Conservation (phyloP, 2,888 invertebrate genomes). For the Apeira syringaria region DNA sequence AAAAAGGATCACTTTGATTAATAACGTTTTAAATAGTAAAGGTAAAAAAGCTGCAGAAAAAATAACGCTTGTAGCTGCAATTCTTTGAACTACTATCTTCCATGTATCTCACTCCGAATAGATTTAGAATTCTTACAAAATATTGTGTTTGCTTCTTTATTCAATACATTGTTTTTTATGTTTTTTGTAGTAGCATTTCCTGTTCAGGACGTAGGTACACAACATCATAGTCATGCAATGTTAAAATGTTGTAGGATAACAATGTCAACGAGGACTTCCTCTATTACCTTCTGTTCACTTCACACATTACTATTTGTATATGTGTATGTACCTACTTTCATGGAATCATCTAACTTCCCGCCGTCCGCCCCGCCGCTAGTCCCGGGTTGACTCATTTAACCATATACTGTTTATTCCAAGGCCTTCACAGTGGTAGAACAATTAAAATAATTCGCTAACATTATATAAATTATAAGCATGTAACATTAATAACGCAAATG, state of each 20-base stretch:
- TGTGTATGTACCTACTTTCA: too few species aligned
- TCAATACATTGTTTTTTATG: too few species aligned
- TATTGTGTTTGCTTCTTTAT: too few species aligned
- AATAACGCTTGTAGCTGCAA: not conserved
- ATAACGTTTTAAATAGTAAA: conserved; percentile 34
- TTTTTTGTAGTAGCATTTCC: not conserved
- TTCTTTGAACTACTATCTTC: too few species aligned
- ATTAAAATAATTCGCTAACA: conserved; percentile 17
- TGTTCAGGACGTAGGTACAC: not conserved
- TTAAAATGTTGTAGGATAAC: too few species aligned
- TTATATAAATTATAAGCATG: conserved; percentile 27
- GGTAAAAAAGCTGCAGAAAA: conserved; percentile 19
- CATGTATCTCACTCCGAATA: too few species aligned
- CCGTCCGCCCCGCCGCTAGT: not conserved
- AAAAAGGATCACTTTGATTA: conserved; percentile 44
- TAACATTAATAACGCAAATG: conserved; percentile 25
- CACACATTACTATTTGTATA: too few species aligned
- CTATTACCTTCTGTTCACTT: too few species aligned
- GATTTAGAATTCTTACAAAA: too few species aligned
- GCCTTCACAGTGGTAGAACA: conserved; percentile 16
- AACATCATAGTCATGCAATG: too few species aligned
- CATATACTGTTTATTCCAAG: conserved; percentile 1
- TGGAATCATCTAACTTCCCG: not conserved
- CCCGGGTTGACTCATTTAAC: conserved; percentile 3
- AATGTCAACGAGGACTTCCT: too few species aligned